These are phyloP conservation scores for Diglossa cyanea DNA, from an alignment of 2,797 vertebrate species.

Conservation along the genomic window DNA sequence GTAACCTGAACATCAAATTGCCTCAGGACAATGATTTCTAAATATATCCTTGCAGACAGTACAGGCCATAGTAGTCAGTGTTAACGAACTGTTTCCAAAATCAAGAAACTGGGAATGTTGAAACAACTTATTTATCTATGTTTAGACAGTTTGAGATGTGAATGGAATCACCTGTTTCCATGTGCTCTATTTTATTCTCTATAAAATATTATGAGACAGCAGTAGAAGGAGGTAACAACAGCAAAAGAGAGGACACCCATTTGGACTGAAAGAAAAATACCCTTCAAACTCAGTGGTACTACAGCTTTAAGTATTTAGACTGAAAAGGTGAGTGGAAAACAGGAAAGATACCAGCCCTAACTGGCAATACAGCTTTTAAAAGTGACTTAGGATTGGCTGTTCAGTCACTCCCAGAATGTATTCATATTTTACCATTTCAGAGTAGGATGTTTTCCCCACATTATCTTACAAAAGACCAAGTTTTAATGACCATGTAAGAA, in stretches of 20 bases:
- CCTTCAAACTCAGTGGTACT: background rate
- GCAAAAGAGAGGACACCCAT: background rate
- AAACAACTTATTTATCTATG: background rate
- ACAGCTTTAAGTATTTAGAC: background rate
- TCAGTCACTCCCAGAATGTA: background rate
- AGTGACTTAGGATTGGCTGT: background rate
- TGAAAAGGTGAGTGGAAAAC: background rate
- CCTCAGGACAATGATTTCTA: background rate
- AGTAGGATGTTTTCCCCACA: background rate
- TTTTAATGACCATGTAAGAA: background rate
- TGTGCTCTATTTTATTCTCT: background rate
- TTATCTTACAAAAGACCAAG: background rate
- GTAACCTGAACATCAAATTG: background rate
- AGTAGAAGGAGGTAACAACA: background rate
- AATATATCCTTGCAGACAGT: background rate
- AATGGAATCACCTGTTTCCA: background rate
- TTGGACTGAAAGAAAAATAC: background rate
- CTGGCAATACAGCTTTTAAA: background rate
- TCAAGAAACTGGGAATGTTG: fast-evolving
- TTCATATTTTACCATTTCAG: background rate
- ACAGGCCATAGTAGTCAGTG: too few relatives aligned
- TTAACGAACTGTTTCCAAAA: background rate
- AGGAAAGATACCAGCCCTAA: background rate
- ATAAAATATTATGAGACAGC: background rate
- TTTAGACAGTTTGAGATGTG: background rate